These are phyloP conservation scores for Agriopis marginaria DNA, from an alignment of 2,888 invertebrate species.

Conservation along the genomic window DNA sequence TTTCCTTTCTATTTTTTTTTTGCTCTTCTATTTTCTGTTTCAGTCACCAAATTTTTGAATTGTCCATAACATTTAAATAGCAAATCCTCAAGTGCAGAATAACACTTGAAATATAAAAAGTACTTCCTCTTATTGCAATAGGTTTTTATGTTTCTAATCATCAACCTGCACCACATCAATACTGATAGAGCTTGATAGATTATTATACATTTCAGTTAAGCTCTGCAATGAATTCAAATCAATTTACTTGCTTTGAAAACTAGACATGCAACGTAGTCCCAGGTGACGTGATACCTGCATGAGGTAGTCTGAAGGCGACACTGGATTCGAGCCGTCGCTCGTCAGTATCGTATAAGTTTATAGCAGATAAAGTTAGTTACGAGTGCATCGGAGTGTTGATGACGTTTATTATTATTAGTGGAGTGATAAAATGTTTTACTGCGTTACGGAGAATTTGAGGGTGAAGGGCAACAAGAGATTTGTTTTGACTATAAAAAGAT, in stretches of 20 bases:
- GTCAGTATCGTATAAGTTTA: conserved; percentile 56
- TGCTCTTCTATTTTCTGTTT: too few species aligned
- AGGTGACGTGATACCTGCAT: not conserved
- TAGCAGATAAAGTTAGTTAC: conserved; percentile 68
- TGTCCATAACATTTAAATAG: too few species aligned
- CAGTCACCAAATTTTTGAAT: too few species aligned
- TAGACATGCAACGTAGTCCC: not conserved
- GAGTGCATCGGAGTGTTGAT: conserved; percentile 61
- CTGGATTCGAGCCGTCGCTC: conserved; percentile 27
- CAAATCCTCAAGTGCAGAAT: too few species aligned
- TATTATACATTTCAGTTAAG: too few species aligned
- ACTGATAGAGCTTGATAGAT: too few species aligned
- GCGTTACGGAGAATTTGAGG: conserved; percentile 8
- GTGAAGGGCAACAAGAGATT: not conserved
- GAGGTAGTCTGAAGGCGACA: not conserved
- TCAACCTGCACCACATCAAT: too few species aligned
- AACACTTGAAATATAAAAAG: too few species aligned
- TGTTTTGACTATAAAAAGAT: not conserved
- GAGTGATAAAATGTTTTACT: conserved; percentile 43
- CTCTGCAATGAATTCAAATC: too few species aligned
- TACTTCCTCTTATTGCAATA: too few species aligned
- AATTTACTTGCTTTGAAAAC: not conserved
- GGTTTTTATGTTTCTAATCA: too few species aligned
- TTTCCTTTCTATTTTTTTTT: too few species aligned
- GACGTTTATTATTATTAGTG: conserved; percentile 60